A percentile compares a stretch with the other conserved stretches of the same genome.
These are phyloP conservation scores for Silurus glanis DNA, from an alignment of 2,113 vertebrate genomes.

Conservation along the genomic window DNA sequence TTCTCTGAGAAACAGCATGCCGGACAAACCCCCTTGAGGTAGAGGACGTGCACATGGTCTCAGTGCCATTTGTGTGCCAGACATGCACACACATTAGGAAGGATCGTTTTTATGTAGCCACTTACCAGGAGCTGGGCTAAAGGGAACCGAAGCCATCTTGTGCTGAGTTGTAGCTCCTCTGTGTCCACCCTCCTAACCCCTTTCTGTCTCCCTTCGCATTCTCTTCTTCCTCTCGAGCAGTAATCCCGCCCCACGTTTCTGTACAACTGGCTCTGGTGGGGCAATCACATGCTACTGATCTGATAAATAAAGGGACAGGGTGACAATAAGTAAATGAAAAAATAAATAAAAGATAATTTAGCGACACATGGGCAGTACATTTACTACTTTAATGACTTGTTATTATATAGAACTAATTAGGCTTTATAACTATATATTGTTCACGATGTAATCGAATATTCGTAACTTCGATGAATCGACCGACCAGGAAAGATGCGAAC, in stretches of 20 bases:
- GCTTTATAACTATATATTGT: too few species aligned
- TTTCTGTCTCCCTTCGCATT: background rate
- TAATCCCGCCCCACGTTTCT: conserved; percentile 4
- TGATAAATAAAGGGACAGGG: background rate
- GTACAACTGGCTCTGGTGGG: background rate
- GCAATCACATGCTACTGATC: conserved; percentile 1
- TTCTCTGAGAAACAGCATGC: background rate
- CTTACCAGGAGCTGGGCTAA: conserved; percentile 71
- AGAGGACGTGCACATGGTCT: background rate
- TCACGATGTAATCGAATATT: background rate
- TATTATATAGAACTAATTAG: background rate
- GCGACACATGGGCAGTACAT: background rate
- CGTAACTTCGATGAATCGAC: background rate
- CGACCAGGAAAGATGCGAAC: background rate
- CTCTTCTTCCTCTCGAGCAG: background rate
- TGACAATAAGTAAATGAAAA: background rate
- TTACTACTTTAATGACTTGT: background rate
- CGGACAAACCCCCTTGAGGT: background rate
- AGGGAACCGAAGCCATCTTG: conserved; percentile 78
- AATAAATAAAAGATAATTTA: too few species aligned
- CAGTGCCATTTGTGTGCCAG: conserved; percentile 23
- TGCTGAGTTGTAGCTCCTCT: conserved; percentile 51
- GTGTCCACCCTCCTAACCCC: conserved; percentile 64
- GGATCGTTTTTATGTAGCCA: conserved; percentile 46
- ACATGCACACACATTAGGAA: background rate